Percentiles rank a stretch among this genome's conserved stretches.
These are phyloP conservation scores for Bettongia penicillata DNA, from an alignment of 2,113 vertebrate genomes.

Conservation along the genomic window DNA sequence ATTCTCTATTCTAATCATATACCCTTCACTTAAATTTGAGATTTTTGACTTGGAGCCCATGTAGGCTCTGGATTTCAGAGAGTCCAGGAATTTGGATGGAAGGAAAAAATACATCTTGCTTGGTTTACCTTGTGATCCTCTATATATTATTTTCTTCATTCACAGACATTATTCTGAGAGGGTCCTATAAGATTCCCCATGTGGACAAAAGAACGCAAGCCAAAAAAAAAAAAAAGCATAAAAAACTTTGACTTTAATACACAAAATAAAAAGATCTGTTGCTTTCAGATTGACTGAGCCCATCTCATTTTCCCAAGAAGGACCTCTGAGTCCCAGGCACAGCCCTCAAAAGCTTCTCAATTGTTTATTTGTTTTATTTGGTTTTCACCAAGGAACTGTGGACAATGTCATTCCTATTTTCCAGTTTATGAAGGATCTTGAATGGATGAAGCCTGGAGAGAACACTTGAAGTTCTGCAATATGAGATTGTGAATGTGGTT, in stretches of 20 bases:
- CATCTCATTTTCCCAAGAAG: neutral
- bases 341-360: neutral
- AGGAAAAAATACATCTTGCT: neutral
- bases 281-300: neutral
- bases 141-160: neutral
- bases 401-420: neutral
- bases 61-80: neutral
- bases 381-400: neutral
- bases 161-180: neutral
- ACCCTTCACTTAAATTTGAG: neutral
- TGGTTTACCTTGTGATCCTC: neutral
- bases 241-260: neutral
- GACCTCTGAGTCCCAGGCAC: neutral
- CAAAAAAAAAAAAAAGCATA: neutral
- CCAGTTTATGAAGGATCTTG: neutral
- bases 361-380: neutral
- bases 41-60: neutral
- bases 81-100: neutral
- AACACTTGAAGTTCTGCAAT: neutral
- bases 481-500: neutral
- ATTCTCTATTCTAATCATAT: neutral
- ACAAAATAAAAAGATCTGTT: neutral
- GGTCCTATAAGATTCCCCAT: neutral
- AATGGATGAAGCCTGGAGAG: neutral
- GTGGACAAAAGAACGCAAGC: neutral